phyloP scores from a whole-genome alignment of 2,113 vertebrate genomes.

The Cercocebus atys region DNA sequence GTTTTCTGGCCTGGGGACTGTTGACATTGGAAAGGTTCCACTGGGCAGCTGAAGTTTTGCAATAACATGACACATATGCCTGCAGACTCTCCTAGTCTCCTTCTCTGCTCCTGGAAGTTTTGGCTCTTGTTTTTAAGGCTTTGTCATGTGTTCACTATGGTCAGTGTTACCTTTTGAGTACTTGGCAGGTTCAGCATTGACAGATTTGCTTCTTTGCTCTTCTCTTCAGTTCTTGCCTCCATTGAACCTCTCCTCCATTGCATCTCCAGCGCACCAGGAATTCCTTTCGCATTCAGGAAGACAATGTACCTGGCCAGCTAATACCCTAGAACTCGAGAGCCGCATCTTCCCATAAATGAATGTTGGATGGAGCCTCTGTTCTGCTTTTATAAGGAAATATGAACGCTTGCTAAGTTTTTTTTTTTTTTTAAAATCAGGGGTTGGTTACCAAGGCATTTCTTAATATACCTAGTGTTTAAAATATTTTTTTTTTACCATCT shows the following conservation, averaged over 20 bases:
- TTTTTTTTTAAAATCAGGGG: not conserved
- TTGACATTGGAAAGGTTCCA: slow-evolving; percentile 76
- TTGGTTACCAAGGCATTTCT: slow-evolving; percentile 42
- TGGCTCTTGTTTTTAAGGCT: slow-evolving; percentile 50
- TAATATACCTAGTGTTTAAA: slow-evolving; percentile 4
- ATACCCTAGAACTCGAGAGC: not conserved
- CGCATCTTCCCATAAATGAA: not conserved
- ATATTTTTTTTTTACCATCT: not conserved
- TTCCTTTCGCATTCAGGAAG: not conserved
- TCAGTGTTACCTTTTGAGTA: not conserved
- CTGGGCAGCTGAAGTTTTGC: slow-evolving; percentile 66
- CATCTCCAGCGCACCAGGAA: not conserved
- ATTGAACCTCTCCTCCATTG: not conserved
- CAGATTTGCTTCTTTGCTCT: not conserved
- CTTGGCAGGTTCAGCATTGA: not conserved
- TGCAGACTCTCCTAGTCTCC: slow-evolving; percentile 40
- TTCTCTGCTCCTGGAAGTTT: slow-evolving; percentile 32
- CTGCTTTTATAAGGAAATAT: slow-evolving; percentile 25
- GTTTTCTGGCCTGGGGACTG: slow-evolving; percentile 74
- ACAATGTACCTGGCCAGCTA: not conserved
- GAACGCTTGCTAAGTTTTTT: not conserved
- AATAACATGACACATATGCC: slow-evolving; percentile 63
- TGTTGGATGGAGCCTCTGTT: not conserved
- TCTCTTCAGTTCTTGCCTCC: not conserved
- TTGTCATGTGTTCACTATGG: not conserved